Evolutionary conservation across 2,797 vertebrate genomes (phyloP), one percentile per base, ranked within the genome.

Genomic region (Pogonophryne albipinna): DNA sequence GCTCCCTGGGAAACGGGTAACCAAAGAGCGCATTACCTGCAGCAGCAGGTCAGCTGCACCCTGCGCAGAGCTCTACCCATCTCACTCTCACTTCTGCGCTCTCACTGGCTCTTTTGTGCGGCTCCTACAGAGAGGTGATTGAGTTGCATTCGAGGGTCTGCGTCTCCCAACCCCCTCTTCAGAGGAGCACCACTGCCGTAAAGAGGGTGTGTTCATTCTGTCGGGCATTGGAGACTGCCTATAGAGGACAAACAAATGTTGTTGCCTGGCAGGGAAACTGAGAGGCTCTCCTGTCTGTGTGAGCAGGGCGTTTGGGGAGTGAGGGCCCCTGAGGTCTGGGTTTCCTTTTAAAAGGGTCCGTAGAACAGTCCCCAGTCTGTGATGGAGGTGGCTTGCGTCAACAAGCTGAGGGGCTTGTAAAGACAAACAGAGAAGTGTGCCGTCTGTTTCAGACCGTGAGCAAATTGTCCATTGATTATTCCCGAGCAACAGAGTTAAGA

Each of bases 41-140:
- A 44, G 90, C 81, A 44, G 34, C 91, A 83, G 83, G 86, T 89
- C 74, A 55, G 62, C 79, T 69, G 68, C 75, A 85, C 80, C 60
- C 83, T 78, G 84, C 77, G 47, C 78, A 71, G 63, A 67, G 80
- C 74, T 71, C 27, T 1, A 12, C 58, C 73, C 14, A 20, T 78
- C 79, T 85, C 76, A 55, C 82, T 83, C 85, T 79, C 76, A 63
- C 85, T 82, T 58, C 78, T 76, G 86, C 87, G 75, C 87, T 93
- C 88, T 94, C 92, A 94, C 90, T 94, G 90, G 88, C 73, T 74
- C 92, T 91, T 87, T 94, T 94, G 93, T 95, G 87, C 65, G 64
- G 17, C 49, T 85, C 67, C 66, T 84, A 93, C 91, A 93, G 92
- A 93, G 91, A 83, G 59, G 83, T 70, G 87, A 94, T 92, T 94